Percentiles rank a stretch among this genome's conserved stretches.
Conservation (phyloP, 2,888 invertebrate genomes). For the Mayetiola destructor region DNA sequence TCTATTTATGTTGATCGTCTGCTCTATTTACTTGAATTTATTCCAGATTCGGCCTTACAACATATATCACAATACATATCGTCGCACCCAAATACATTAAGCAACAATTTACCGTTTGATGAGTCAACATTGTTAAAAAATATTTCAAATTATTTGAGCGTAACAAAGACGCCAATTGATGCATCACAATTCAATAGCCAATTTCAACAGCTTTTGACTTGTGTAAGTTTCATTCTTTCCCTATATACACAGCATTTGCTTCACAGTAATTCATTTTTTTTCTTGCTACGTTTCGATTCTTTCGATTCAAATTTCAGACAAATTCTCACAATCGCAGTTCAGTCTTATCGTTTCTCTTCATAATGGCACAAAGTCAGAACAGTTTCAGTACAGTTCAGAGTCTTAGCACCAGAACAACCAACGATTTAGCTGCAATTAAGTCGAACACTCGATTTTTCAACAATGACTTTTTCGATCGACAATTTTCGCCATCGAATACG, state of each 20-base stretch:
- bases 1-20: no score
- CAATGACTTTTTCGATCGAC: no score
- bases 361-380: slow-evolving; percentile 11
- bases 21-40: not conserved
- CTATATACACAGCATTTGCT: no score
- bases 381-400: not conserved
- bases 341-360: slow-evolving; percentile 39
- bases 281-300: not conserved
- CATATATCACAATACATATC: slow-evolving; percentile 27
- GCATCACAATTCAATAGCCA: slow-evolving; percentile 25
- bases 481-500: no score
- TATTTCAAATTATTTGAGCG: slow-evolving; percentile 24
- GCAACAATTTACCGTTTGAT: slow-evolving; percentile 24
- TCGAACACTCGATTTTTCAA: no score
- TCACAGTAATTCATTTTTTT: no score
- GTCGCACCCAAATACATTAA: slow-evolving; percentile 25
- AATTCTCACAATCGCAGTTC: slow-evolving; percentile 46
- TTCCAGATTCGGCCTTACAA: slow-evolving; percentile 25
- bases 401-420: no score
- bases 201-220: slow-evolving; percentile 26
- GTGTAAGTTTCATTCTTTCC: slow-evolving; percentile 21
- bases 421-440: no score
- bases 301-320: slow-evolving; percentile 30
- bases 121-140: slow-evolving; percentile 25
- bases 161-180: slow-evolving; percentile 20